Percentiles rank a stretch among this genome's conserved stretches.
These are phyloP conservation scores for Apamea epomidion DNA, from an alignment of 2,888 invertebrate genomes.

Conservation along the genomic window DNA sequence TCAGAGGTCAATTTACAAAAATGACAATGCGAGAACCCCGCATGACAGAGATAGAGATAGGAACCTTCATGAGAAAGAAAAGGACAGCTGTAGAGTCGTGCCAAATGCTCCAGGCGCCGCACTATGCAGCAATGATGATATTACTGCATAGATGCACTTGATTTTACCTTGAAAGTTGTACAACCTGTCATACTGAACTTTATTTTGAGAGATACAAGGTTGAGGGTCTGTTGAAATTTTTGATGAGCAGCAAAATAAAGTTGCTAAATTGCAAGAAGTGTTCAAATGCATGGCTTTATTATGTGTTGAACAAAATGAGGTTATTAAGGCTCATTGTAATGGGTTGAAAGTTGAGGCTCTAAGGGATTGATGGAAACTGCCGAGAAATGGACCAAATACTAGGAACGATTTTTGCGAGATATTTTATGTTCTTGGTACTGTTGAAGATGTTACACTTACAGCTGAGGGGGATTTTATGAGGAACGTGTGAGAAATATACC, in stretches of 20 bases:
- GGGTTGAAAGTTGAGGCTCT: constrained; percentile 66
- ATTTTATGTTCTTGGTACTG: constrained; percentile 8
- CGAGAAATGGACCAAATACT: constrained; percentile 29
- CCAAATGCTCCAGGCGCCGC: constrained; percentile 80
- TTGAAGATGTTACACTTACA: constrained; percentile 10
- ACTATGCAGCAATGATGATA: constrained; percentile 82
- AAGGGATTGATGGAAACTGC: constrained; percentile 54
- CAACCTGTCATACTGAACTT: constrained; percentile 65
- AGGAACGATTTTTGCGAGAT: constrained; percentile 21
- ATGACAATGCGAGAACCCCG: constrained; percentile 83
- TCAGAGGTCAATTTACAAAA: constrained; percentile 87
- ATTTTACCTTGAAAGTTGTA: constrained; percentile 32
- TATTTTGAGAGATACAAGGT: constrained; percentile 70
- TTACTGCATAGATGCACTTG: constrained; percentile 77
- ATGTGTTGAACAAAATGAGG: constrained; percentile 84
- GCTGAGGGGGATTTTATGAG: background rate
- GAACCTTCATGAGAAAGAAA: constrained; percentile 57
- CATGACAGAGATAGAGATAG: constrained; percentile 70
- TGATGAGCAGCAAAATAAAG: constrained; percentile 56
- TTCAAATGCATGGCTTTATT: constrained; percentile 82
- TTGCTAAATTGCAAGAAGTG: constrained; percentile 68
- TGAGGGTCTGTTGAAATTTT: constrained; percentile 44
- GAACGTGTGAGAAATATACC: background rate
- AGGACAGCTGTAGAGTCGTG: constrained; percentile 72
- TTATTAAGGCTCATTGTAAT: constrained; percentile 79